Evolutionary conservation across 2,888 invertebrate genomes (phyloP).

Genomic region (Nymphalis c-album): DNA sequence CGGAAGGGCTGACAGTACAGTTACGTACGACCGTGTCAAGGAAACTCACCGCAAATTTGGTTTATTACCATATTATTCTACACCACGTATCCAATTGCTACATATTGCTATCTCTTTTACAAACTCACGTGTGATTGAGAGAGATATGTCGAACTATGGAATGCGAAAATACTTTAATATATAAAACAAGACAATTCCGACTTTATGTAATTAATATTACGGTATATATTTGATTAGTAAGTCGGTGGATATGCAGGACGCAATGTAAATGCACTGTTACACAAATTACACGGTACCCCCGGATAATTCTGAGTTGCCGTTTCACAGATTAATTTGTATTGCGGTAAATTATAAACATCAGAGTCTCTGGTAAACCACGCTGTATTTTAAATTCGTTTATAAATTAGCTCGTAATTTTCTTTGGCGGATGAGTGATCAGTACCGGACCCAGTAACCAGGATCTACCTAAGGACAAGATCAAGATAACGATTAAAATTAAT

Average conservation of each 20-base stretch:
- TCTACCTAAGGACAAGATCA: too few relatives aligned
- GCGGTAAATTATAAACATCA: constrained; percentile 15
- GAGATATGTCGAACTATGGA: constrained; percentile 1
- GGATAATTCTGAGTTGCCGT: constrained; percentile 14
- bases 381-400: too few relatives aligned
- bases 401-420: too few relatives aligned
- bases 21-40: constrained; percentile 32
- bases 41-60: constrained; percentile 21
- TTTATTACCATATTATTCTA: constrained; percentile 9
- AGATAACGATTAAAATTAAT: too few relatives aligned
- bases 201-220: background rate
- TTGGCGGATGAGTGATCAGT: too few relatives aligned
- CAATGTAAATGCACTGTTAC: constrained; percentile 27
- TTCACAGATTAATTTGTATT: constrained; percentile 25
- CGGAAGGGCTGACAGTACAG: constrained; percentile 32
- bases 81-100: constrained; percentile 7
- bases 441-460: too few relatives aligned
- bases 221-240: background rate
- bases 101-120: constrained; percentile 17
- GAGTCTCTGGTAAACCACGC: background rate
- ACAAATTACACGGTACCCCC: constrained; percentile 26
- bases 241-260: constrained; percentile 9
- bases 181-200: background rate
- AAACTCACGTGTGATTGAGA: background rate
- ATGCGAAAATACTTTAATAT: constrained; percentile 3